Evolutionary conservation across 92 coral and sea anemone species (phyloP).

Genomic region (Bergia sp.): DNA sequence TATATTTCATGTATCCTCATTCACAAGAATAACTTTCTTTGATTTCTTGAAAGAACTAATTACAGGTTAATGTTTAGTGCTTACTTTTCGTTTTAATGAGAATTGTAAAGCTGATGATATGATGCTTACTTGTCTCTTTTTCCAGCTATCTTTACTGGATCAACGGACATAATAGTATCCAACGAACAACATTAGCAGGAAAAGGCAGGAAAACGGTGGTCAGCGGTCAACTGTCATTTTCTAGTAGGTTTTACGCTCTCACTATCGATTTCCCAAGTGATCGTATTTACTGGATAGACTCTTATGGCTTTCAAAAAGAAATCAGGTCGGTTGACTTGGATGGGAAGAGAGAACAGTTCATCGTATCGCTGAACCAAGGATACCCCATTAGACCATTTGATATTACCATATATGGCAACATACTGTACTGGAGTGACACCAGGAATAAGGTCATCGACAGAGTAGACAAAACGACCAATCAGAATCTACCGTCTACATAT

Average conservation of each 20-base stretch:
- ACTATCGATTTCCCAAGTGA: constrained; percentile 11
- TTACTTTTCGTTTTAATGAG: no score
- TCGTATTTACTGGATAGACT: constrained; percentile 12
- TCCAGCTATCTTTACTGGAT: constrained; percentile 29
- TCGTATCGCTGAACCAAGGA: not conserved
- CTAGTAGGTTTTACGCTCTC: not conserved
- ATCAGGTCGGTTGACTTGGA: constrained; percentile 22
- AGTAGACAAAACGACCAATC: constrained; percentile 21
- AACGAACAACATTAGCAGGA: constrained; percentile 8
- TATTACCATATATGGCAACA: constrained; percentile 28
- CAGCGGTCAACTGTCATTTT: not conserved
- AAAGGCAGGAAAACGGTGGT: constrained; percentile 4
- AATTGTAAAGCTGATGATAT: not conserved
- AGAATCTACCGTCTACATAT: not conserved
- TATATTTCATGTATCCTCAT: no score
- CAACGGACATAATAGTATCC: not conserved
- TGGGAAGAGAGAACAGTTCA: constrained; percentile 3
- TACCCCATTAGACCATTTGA: constrained; percentile 1
- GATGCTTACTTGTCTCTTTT: not conserved
- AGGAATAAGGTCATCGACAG: not conserved
- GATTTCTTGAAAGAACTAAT: not conserved
- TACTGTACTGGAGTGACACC: constrained; percentile 28
- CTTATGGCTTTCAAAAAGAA: not conserved
- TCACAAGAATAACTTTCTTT: no score
- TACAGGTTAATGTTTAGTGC: no score